phyloP scores from a whole-genome alignment of 2,888 invertebrate species.

The Arctia plantaginis region DNA sequence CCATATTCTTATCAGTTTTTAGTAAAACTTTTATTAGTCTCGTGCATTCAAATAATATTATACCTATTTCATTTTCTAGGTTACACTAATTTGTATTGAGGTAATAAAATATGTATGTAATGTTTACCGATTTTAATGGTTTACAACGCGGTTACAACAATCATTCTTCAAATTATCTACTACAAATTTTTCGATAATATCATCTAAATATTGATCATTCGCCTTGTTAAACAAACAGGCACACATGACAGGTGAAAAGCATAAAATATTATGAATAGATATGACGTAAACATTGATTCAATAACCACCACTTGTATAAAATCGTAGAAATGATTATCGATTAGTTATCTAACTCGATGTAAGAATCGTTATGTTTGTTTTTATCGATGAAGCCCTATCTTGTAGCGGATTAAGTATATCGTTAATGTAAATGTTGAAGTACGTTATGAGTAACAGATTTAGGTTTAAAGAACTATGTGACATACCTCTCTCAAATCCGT shows the following conservation, averaged over 20 bases:
- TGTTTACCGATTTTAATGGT: neutral
- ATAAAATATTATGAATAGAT: slow-evolving; percentile 25
- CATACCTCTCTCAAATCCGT: slow-evolving; percentile 77
- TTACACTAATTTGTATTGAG: neutral
- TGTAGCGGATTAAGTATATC: neutral
- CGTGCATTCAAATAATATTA: neutral
- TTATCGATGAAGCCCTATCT: slow-evolving; percentile 12
- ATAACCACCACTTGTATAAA: slow-evolving; percentile 24
- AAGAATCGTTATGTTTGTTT: slow-evolving; percentile 28
- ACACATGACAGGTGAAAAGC: neutral
- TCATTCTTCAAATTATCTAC: neutral
- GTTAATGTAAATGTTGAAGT: neutral
- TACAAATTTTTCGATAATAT: neutral
- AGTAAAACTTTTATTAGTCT: neutral
- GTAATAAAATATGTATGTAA: neutral
- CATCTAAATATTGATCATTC: neutral
- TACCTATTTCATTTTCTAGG: neutral
- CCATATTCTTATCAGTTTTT: neutral
- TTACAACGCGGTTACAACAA: neutral
- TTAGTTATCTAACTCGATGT: slow-evolving; percentile 31
- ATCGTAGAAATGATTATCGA: slow-evolving; percentile 30
- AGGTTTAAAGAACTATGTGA: neutral
- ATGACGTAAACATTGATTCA: slow-evolving; percentile 34
- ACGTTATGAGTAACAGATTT: neutral
- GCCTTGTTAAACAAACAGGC: neutral